A percentile compares a stretch with the other conserved stretches of the same genome.
Conservation (phyloP, 2,797 vertebrate species). For the Hydrocynus forskahlii region DNA sequence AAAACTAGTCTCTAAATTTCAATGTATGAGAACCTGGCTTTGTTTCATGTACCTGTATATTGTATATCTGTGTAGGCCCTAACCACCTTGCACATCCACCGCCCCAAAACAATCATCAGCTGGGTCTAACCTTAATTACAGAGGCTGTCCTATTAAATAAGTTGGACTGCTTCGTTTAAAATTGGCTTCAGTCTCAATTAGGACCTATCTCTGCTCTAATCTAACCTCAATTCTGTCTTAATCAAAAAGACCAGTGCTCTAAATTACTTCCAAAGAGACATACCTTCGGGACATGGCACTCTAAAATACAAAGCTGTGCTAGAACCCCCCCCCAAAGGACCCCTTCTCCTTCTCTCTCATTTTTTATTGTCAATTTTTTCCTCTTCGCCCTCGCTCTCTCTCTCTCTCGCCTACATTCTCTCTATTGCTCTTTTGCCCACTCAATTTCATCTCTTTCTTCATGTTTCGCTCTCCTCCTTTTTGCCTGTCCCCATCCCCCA, state of each 20-base stretch:
- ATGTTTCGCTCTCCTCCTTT: constrained; percentile 13
- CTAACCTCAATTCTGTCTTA: constrained; percentile 42
- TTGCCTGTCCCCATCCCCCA: not conserved
- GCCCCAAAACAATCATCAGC: not conserved
- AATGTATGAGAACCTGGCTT: too few species aligned
- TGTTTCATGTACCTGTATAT: not conserved
- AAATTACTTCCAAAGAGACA: constrained; percentile 40
- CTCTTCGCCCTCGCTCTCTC: constrained; percentile 12
- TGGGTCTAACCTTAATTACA: constrained; percentile 37
- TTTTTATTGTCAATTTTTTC: constrained; percentile 6
- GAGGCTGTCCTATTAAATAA: not conserved
- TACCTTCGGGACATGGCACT: constrained; percentile 14
- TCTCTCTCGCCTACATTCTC: constrained; percentile 21
- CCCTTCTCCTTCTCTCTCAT: not conserved
- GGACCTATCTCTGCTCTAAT: constrained; percentile 22
- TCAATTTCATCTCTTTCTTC: constrained; percentile 41
- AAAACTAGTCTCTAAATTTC: too few species aligned
- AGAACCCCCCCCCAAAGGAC: constrained; percentile 21
- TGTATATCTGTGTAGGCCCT: too few species aligned
- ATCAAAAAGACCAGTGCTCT: constrained; percentile 24
- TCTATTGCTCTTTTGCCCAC: constrained; percentile 42
- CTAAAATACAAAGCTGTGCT: constrained; percentile 17
- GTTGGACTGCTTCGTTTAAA: constrained; percentile 37
- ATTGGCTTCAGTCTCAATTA: constrained; percentile 39
- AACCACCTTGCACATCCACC: not conserved